Percentiles rank a stretch among this genome's conserved stretches.
These are phyloP conservation scores for Bubo bubo DNA, from an alignment of 2,113 vertebrate species.

Conservation along the genomic window DNA sequence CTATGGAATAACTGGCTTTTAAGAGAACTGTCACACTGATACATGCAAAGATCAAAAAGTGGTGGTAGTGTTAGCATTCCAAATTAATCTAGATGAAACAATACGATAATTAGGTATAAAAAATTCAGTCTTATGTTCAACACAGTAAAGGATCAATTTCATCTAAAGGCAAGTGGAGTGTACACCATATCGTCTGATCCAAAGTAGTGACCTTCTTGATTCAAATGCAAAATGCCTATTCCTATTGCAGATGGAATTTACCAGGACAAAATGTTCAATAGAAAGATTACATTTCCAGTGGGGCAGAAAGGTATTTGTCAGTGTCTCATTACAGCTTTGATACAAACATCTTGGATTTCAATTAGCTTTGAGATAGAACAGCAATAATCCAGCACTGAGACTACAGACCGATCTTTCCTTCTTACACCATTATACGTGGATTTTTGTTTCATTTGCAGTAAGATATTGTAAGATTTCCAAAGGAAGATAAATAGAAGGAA, in stretches of 20 bases:
- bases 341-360: slow-evolving; percentile 75
- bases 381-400: slow-evolving; percentile 57
- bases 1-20: background rate
- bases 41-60: background rate
- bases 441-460: slow-evolving; percentile 50
- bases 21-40: background rate
- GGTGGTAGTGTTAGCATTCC: background rate
- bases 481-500: slow-evolving; percentile 62
- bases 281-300: slow-evolving; percentile 79
- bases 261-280: slow-evolving; percentile 71
- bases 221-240: slow-evolving; percentile 76
- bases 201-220: slow-evolving; percentile 70
- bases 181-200: slow-evolving; percentile 23
- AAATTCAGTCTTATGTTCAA: slow-evolving; percentile 22
- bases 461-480: slow-evolving; percentile 46
- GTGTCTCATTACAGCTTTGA: slow-evolving; percentile 75
- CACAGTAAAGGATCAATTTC: slow-evolving; percentile 68
- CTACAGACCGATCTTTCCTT: slow-evolving; percentile 52
- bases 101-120: slow-evolving; percentile 63
- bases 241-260: slow-evolving; percentile 71
- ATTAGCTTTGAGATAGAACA: slow-evolving; percentile 67
- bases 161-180: slow-evolving; percentile 49
- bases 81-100: slow-evolving; percentile 50
- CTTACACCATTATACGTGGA: slow-evolving; percentile 14
- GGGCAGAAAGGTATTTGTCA: slow-evolving; percentile 80